Evolutionary conservation across 1,140 invertebrate species (phyloP), one percentile per base, ranked within the genome.

Genomic region (Lutraria rhynchaena): DNA sequence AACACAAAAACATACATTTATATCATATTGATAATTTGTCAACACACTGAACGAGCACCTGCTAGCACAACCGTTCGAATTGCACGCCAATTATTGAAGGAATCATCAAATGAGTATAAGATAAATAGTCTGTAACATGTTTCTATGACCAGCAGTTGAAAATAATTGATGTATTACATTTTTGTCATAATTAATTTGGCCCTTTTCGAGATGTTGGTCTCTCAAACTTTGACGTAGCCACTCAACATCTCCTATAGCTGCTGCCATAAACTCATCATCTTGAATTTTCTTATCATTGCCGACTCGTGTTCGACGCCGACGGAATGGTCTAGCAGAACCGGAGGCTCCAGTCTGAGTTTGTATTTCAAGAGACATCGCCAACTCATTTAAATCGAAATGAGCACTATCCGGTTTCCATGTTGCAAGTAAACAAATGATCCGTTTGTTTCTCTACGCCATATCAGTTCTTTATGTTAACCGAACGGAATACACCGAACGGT

Each of bases 201-300:
- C 85, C 41, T 86, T 88, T 15, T 81, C 83, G 24, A 80, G 65
- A 37, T 80, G 55, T 60, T 80, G 76, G 57, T 91, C 90, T 70
- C 87, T 85, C 19, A 92, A 70, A 86, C 90, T 91, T 73, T 92
- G 92, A 69, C 90, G 89, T 49, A 93, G 65, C 92, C 92, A 93
- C 83, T 92, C 90, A 9, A 90, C 87, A 82, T 93, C 92, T 19
- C 92, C 92, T 73, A 92, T 91, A 5, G 92, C 89, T 24, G 92
- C 91, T 22, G 92, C 91, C 92, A 92, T 93, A 81, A 91, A 93
- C 29, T 91, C 90, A 83, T 92, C 91, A 65, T 91, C 90, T 61
- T 86, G 87, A 22, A 90, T 89, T 80, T 89, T 90, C 71, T 91
- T 91, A 65, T 90, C 89, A 74, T 78, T 82, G 9, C 65, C 74